Evolutionary conservation across 2,113 vertebrate genomes (phyloP).

Genomic region (Butastur rufipennis): DNA sequence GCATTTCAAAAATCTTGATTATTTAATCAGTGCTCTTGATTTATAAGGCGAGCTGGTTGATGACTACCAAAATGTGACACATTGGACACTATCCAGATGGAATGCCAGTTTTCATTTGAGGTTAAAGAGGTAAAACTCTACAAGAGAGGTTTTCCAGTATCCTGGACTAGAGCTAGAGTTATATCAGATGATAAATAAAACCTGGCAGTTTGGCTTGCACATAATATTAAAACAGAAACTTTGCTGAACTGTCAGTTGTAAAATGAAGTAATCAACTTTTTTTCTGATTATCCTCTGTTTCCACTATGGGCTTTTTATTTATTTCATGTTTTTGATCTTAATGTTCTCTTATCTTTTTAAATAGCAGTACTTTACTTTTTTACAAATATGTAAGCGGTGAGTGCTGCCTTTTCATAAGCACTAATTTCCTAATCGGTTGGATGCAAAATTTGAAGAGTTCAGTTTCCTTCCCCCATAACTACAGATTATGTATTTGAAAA

Average conservation of each 20-base stretch:
- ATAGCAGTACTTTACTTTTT: neutral
- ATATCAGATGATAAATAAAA: conserved; percentile 78
- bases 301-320: conserved; percentile 30
- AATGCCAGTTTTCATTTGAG: conserved; percentile 83
- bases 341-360: conserved; percentile 21
- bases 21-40: conserved; percentile 83
- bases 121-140: conserved; percentile 77
- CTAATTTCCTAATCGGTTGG: neutral
- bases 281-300: conserved; percentile 64
- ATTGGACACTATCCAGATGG: conserved; percentile 80
- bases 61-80: conserved; percentile 78
- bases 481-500: neutral
- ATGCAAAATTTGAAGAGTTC: neutral
- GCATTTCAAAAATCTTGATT: conserved; percentile 82
- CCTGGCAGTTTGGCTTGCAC: conserved; percentile 72
- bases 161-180: conserved; percentile 68
- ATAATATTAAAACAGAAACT: conserved; percentile 75
- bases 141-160: conserved; percentile 73
- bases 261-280: conserved; percentile 75
- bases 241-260: conserved; percentile 72
- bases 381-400: neutral
- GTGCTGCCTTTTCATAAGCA: conserved; percentile 6
- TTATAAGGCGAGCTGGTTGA: conserved; percentile 77
- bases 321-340: conserved; percentile 24
- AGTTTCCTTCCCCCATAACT: neutral